Base-by-base conservation (phyloP, 2,888 invertebrate species). In the Odontocolon sp. region DNA sequence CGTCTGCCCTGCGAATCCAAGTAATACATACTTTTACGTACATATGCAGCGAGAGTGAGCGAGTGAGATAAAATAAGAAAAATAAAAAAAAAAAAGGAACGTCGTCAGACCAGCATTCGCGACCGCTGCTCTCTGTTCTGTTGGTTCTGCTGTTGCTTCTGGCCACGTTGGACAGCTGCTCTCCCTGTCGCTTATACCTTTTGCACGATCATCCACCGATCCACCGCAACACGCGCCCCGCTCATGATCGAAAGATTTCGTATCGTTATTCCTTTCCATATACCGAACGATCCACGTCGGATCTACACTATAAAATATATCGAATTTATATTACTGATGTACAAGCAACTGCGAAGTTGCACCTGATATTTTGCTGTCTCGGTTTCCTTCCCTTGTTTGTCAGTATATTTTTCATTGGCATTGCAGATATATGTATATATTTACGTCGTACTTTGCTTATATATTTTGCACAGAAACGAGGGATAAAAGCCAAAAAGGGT, bases 121-220 rank as follows among this genome's bases (percentile, higher is more conserved):
- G 3, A 14, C 2, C 33, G 4, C 33, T 40, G 57, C 23, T 50
- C 18, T 56, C 38, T 8, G 23, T 26, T 40, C 26, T 16, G 33
- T 54, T 38, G 42, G 33, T 54, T 54, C 6, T 54, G 28, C 54
- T 45, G 33, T 33, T n/a, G 31, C 52, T 54, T 1, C 18, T 9
- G 33, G 18, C 54, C 33, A 28, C 64, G 42, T 50, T 68, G 50
- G 36, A 57, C 77, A 77, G 77, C 77, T 77, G 77, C 77, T 77
- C 42, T 11, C 14, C 33, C 21, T 50, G 36, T 57, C 31, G 38
- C 54, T 54, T 42, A 18, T 45, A 38, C 61, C 69, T 63, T 64
- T 50, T 50, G 21, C 47, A 64, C 64, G 23, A 50, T 64, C 64
- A 64, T 64, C 64, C 33, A 18, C n/a, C 31, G 36, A 56, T 36